phyloP scores from a whole-genome alignment of 2,113 vertebrate genomes.

The Eulacestoma nigropectus region DNA sequence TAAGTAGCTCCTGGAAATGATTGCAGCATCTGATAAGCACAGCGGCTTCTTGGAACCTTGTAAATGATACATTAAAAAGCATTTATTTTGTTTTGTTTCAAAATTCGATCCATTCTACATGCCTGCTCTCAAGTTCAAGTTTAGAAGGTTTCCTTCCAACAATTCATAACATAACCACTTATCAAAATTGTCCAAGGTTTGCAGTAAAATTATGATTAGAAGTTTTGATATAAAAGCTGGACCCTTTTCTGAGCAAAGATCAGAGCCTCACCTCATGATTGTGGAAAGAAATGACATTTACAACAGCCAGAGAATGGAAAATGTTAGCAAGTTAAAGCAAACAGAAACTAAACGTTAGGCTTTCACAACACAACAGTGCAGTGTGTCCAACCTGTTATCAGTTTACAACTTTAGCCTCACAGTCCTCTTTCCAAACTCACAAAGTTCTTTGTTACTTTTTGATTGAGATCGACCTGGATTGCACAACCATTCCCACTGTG shows the following conservation, averaged over 20 bases:
- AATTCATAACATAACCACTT: not conserved
- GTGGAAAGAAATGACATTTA: constrained; percentile 55
- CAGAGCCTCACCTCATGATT: not conserved
- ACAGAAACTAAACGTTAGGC: not conserved
- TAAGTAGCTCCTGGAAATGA: constrained; percentile 42
- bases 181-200: not conserved
- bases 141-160: not conserved
- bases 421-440: constrained; percentile 7
- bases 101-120: not conserved
- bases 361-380: constrained; percentile 41
- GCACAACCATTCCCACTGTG: not conserved
- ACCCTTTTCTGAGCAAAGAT: constrained; percentile 33
- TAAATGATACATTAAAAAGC: constrained; percentile 7
- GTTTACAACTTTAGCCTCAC: constrained; percentile 29
- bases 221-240: not conserved
- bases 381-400: constrained; percentile 23
- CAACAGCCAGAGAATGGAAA: constrained; percentile 45
- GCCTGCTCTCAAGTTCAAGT: not conserved
- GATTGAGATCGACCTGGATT: not conserved
- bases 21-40: not conserved
- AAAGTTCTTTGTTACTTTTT: constrained; percentile 35
- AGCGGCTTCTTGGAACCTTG: constrained; percentile 11
- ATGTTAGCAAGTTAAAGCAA: constrained; percentile 50
- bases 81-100: constrained; percentile 17
- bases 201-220: not conserved